Base-by-base conservation (phyloP, 2,113 vertebrate species). In the Columbina picui region DNA sequence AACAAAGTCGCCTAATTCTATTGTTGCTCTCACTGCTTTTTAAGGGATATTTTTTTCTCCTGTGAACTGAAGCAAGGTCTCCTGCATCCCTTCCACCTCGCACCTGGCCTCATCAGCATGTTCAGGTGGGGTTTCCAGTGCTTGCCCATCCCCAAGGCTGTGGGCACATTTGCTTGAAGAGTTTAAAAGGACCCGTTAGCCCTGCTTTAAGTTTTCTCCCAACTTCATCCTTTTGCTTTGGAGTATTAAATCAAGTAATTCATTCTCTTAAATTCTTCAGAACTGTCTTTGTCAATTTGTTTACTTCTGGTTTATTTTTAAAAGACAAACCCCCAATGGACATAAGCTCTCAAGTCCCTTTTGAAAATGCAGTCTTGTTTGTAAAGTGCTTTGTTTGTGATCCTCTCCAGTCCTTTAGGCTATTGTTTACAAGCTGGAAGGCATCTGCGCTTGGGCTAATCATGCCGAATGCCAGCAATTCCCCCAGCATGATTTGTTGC, bases 311-410 rank as follows among this genome's bases (percentile, higher is more conserved):
- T 94, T 96, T 94, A 92, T 95, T 96, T 97, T 93, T 94, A 80
- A 97, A 95, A 95, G 95, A 71, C 94, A 96, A 95, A 83, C 85
- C 92, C 95, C 91, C 90, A 96, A n/a, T 81, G 90, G 88, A 94
- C 71, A 83, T 87, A 87, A 93, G 79, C 88, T 96, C 89, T 95
- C 92, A 90, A 93, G 93, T 88, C 88, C 74, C 88, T 92, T 96
- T 90, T 94, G 94, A 96, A 96, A 94, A 95, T 2, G 52, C 90
- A 89, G 83, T 78, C 92, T 87, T 93, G 71, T 81, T 83, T 64
- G 11, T 95, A 94, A 45, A 97, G 91, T 97, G 96, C 92, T 94
- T 97, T 96, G 90, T 96, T 96, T 95, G 93, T 93, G 93, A 95
- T 96, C 93, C 88, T 97, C 87, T 94, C 86, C 93, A 93, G 43